These are phyloP conservation scores for Gymnobelideus leadbeateri DNA, from an alignment of 2,113 vertebrate species.

Conservation along the genomic window DNA sequence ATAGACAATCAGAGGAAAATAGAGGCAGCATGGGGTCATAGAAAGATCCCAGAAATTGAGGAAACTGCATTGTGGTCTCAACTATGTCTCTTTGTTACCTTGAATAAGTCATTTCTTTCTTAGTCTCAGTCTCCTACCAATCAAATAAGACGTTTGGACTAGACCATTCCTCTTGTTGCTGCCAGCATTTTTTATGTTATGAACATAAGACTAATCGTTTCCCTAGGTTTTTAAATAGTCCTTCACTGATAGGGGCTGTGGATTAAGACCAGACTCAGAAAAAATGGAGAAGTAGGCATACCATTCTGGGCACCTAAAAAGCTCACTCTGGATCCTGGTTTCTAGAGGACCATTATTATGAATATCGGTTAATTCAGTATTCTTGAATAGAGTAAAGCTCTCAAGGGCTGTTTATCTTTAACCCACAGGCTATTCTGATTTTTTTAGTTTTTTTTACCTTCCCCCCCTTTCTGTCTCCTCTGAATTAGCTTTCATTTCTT, in stretches of 20 bases:
- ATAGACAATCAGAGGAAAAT: not conserved
- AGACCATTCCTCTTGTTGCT: not conserved
- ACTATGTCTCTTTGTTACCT: not conserved
- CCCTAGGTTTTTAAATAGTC: not conserved
- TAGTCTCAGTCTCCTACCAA: not conserved
- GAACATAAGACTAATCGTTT: not conserved
- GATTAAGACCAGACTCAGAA: not conserved
- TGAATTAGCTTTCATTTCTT: not conserved
- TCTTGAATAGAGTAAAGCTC: not conserved
- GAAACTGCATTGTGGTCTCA: not conserved
- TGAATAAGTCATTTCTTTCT: not conserved
- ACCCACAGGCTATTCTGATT: not conserved
- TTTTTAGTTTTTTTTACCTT: not conserved
- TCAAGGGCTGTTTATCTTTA: not conserved
- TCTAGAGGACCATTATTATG: not conserved
- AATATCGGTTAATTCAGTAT: not conserved
- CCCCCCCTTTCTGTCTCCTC: not conserved
- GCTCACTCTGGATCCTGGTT: not conserved
- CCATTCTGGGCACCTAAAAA: not conserved
- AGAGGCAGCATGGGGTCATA: not conserved
- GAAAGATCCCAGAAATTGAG: not conserved
- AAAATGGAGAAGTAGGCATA: not conserved
- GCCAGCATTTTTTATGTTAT: not conserved
- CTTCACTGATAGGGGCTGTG: not conserved
- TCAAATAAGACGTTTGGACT: not conserved